Evolutionary conservation across 2,113 vertebrate genomes (phyloP).

Genomic region (Carollia perspicillata): DNA sequence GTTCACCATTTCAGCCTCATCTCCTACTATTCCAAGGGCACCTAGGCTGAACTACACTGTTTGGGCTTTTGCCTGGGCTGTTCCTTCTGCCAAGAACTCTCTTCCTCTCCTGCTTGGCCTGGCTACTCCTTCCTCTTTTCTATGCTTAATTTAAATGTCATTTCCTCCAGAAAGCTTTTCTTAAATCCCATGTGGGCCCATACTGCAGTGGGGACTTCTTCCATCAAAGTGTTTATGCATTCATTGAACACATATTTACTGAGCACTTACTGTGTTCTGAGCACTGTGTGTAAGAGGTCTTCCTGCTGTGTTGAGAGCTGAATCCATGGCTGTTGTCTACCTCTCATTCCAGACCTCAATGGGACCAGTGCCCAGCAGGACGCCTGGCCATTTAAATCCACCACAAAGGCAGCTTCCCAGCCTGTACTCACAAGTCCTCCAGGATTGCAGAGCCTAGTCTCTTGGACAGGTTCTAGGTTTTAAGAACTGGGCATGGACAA

Average conservation of each 20-base stretch:
- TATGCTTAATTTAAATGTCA: neutral
- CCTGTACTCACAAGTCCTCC: neutral
- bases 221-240: neutral
- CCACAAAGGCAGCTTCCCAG: neutral
- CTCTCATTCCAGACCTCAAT: neutral
- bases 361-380: neutral
- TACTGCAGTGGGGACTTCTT: neutral
- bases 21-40: neutral
- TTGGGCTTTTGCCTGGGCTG: neutral
- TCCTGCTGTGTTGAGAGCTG: neutral
- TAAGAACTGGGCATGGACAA: neutral
- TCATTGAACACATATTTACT: neutral
- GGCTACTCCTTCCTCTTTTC: neutral
- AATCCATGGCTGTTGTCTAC: neutral
- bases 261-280: neutral
- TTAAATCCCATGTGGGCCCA: neutral
- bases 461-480: neutral
- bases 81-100: neutral
- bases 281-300: neutral
- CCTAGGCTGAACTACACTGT: neutral
- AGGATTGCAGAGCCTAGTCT: neutral
- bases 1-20: neutral
- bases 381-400: neutral
- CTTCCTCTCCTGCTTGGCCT: neutral
- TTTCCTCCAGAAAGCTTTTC: constrained; percentile 8